Evolutionary conservation across 2,888 invertebrate species (phyloP), one percentile per base, ranked within the genome.

Genomic region (Coelopa pilipes): DNA sequence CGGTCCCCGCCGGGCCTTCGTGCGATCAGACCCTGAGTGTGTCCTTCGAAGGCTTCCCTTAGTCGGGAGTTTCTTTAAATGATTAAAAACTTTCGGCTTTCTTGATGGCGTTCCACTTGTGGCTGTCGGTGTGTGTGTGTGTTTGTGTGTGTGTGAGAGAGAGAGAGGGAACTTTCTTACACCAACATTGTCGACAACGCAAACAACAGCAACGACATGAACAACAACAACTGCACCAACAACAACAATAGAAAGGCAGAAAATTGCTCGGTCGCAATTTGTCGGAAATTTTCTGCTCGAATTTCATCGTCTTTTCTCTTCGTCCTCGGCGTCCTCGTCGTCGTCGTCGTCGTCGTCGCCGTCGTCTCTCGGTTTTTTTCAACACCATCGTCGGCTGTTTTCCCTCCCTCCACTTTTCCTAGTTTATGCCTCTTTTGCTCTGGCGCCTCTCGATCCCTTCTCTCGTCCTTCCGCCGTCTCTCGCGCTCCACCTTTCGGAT

Each of bases 231-330:
- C 62, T 45, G 34, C 60, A 62, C 57, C 57, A 46, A 57, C 63
- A 73, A 46, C 21, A 46, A 55, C 59, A 63, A 49, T 21, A 63
- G 34, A 46, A 59, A 63, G 21, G 55, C 49, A 57, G 63, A 75
- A 73, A 73, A 71, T 71, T 68, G 71, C 71, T 75, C 75, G 72
- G 75, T 72, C 72, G 74, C 75, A 76, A 73, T 73, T 75, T 70
- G 53, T 66, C 74, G 49, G 60, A 34, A 66, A 74, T 60, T 49
- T 74, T 60, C 50, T 46, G 71, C 65, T 65, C 65, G 50, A 65
- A 55, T 71, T 71, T 59, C 59, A 62, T 65, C 10, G 45, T 45
- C 59, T 66, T 63, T 66, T 66, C 55, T 47, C 55, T 72, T 11
- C 49, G 21, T 15, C 55, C 67, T 11, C 49, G 21, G 5, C 72